A percentile compares a stretch with the other conserved stretches of the same genome.
Conservation (phyloP, 2,113 vertebrate species). For the Dipodomys ordii region DNA sequence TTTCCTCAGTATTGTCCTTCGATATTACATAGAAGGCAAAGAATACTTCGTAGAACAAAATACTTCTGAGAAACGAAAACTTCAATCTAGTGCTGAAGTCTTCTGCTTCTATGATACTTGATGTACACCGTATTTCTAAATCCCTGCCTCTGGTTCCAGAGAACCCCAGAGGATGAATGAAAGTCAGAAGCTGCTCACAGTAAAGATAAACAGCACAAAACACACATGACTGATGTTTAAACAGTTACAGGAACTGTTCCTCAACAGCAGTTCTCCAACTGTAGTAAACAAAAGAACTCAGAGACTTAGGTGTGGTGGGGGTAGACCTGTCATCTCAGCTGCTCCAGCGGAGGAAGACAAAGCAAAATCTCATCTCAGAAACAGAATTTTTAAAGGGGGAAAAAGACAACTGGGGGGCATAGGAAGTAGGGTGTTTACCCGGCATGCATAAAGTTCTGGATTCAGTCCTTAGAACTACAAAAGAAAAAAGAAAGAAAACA, state of each 20-base stretch:
- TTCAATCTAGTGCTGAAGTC: neutral
- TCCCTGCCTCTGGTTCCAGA: slow-evolving; percentile 11
- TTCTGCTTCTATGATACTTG: neutral
- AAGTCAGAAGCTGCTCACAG: neutral
- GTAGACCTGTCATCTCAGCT: too few relatives aligned
- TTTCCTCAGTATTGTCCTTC: too few relatives aligned
- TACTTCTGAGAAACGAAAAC: slow-evolving; percentile 31
- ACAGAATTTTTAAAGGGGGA: too few relatives aligned
- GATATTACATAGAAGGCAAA: neutral
- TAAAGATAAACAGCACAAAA: neutral
- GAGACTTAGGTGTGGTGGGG: too few relatives aligned
- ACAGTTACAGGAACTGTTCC: neutral
- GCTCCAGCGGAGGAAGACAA: too few relatives aligned
- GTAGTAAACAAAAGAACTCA: neutral
- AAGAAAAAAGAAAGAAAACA: too few relatives aligned
- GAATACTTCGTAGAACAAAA: neutral
- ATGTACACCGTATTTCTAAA: slow-evolving; percentile 12
- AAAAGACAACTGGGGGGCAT: too few relatives aligned
- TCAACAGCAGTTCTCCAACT: neutral
- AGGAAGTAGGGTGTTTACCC: too few relatives aligned
- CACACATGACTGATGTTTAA: neutral
- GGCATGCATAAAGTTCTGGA: too few relatives aligned
- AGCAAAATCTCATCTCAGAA: too few relatives aligned
- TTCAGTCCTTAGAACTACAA: too few relatives aligned
- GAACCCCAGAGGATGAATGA: neutral